Percentiles rank a stretch among this genome's conserved stretches.
Conservation (phyloP, 2,113 vertebrate species). For the Synchiropus splendidus region DNA sequence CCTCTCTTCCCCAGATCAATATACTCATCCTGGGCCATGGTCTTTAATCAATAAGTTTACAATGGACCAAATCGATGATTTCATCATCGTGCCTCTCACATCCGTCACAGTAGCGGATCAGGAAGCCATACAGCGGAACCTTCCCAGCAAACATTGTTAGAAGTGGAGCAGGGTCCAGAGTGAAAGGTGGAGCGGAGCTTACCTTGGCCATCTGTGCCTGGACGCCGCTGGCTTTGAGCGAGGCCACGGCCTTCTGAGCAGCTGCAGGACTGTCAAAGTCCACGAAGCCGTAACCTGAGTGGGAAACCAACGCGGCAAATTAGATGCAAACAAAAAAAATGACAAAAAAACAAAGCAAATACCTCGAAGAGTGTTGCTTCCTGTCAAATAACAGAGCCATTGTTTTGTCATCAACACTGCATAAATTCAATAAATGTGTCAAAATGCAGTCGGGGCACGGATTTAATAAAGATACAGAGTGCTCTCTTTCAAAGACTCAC, state of each 20-base stretch:
- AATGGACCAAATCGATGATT: conserved; percentile 1
- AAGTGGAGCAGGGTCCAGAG: conserved; percentile 1
- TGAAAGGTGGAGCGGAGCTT: conserved; percentile 35
- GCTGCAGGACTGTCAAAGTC: conserved; percentile 98
- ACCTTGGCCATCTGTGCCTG: conserved; percentile 99
- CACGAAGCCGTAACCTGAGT: conserved; percentile 98
- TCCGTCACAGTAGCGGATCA: neutral
- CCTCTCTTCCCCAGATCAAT: conserved; percentile 21
- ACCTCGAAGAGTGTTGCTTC: conserved; percentile 11
- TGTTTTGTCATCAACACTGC: conserved; percentile 12
- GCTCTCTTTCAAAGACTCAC: conserved; percentile 24
- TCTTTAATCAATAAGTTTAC: conserved; percentile 19
- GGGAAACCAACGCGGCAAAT: conserved; percentile 33
- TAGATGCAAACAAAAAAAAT: conserved; percentile 1
- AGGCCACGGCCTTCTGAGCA: conserved; percentile 97
- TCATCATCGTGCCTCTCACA: neutral
- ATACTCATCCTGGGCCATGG: conserved; percentile 12
- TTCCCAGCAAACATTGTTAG: conserved; percentile 2
- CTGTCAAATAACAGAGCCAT: conserved; percentile 4
- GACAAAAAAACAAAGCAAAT: no score
- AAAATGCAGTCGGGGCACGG: conserved; percentile 28
- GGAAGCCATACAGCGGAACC: neutral
- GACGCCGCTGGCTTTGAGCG: conserved; percentile 95
- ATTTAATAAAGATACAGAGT: conserved; percentile 21
- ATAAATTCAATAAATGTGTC: conserved; percentile 29